Conservation (phyloP, 2,113 vertebrate genomes). For the Bothrops jararaca region DNA sequence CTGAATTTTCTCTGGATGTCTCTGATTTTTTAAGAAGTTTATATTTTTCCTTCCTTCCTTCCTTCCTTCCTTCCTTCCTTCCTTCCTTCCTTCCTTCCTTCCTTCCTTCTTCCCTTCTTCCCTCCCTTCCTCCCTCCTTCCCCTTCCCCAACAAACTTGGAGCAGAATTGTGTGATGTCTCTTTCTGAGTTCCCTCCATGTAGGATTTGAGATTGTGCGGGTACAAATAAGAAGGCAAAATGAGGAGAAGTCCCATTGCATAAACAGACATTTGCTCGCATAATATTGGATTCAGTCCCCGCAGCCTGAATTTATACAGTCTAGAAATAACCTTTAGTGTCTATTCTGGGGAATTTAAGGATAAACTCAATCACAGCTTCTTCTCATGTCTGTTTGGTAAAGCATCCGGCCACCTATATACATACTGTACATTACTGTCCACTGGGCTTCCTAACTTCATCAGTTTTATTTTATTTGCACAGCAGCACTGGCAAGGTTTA, state of each 20-base stretch:
- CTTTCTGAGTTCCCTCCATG: background rate
- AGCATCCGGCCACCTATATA: background rate
- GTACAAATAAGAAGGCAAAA: background rate
- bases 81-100: background rate
- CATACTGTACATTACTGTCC: constrained; percentile 3
- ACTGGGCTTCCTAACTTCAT: background rate
- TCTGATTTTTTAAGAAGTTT: background rate
- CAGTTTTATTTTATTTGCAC: rapidly evolving
- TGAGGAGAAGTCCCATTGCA: background rate
- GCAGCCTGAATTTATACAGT: background rate
- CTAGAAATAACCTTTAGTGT: background rate
- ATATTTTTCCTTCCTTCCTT: background rate
- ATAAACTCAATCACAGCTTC: background rate
- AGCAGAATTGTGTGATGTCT: background rate
- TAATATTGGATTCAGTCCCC: background rate
- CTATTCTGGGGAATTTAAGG: background rate
- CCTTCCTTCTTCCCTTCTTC: background rate
- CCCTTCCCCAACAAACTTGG: background rate
- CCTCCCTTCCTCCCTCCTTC: background rate
- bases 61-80: background rate
- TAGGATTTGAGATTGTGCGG: background rate
- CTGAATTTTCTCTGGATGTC: background rate
- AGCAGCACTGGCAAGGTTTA: constrained; percentile 18
- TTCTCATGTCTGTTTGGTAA: background rate
- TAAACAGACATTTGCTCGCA: background rate